Percentiles rank a stretch among this genome's conserved stretches.
Evolutionary conservation across 1,140 invertebrate species (phyloP).

Genomic region (Zaprionus tsacasi): DNA sequence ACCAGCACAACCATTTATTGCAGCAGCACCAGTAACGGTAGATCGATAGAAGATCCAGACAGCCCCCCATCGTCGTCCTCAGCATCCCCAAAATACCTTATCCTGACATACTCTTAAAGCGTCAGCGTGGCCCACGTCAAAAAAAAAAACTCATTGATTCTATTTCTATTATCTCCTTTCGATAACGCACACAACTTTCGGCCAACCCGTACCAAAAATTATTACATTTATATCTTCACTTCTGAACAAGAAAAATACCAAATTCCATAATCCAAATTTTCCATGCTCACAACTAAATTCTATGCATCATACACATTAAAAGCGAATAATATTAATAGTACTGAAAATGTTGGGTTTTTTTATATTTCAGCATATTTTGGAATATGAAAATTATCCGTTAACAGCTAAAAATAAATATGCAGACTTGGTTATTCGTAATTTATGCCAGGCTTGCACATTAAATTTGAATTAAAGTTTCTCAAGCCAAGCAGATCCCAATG

Average conservation of each 20-base stretch:
- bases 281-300: constrained; percentile 3
- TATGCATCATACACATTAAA: constrained; percentile 28
- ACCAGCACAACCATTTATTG: not conserved
- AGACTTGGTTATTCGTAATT: not conserved
- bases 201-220: not conserved
- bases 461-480: constrained; percentile 36
- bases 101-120: constrained; percentile 29
- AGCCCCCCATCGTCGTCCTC: not conserved
- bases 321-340: constrained; percentile 40
- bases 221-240: not conserved
- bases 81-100: not conserved
- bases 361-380: no score
- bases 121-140: constrained; percentile 62
- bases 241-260: not conserved
- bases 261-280: constrained; percentile 5
- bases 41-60: not conserved
- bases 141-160: constrained; percentile 46
- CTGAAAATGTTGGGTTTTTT: not conserved
- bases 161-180: constrained; percentile 30
- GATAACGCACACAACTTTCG: constrained; percentile 31
- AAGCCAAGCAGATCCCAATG: not conserved
- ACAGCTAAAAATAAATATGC: not conserved
- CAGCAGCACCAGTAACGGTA: not conserved
- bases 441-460: not conserved
- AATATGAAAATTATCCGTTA: no score